Conservation (phyloP, 2,888 invertebrate species). For the Lacanobia oleracea region DNA sequence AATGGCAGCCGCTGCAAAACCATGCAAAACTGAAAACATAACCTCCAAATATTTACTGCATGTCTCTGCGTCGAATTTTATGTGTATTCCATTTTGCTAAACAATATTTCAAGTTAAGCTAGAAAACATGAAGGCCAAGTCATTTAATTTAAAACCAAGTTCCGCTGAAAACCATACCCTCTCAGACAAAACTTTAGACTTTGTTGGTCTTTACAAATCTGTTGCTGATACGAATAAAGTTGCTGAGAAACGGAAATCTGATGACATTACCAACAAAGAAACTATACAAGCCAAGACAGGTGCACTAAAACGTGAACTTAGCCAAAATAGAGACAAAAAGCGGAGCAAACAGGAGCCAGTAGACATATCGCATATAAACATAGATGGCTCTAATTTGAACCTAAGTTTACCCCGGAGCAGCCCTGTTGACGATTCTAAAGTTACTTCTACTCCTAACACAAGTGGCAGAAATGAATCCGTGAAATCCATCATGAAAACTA, state of each 20-base stretch:
- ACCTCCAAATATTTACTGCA: constrained; percentile 51
- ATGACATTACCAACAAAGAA: constrained; percentile 59
- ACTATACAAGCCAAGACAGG: constrained; percentile 58
- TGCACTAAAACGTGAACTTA: constrained; percentile 65
- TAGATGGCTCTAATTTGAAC: constrained; percentile 70
- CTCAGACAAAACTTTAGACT: constrained; percentile 76
- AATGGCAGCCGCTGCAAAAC: constrained; percentile 12
- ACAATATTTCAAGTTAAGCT: constrained; percentile 36
- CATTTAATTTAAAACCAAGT: constrained; percentile 68
- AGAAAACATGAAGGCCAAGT: constrained; percentile 78
- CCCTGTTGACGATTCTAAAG: constrained; percentile 62
- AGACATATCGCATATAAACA: constrained; percentile 71
- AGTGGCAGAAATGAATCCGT: constrained; percentile 62
- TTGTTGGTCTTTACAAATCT: constrained; percentile 79
- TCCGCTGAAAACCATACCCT: constrained; percentile 64
- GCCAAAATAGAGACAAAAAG: constrained; percentile 72
- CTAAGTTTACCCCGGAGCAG: constrained; percentile 56
- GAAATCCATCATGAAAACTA: constrained; percentile 80
- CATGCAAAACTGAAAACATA: constrained; percentile 55
- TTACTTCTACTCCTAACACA: constrained; percentile 75
- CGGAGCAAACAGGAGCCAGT: constrained; percentile 68
- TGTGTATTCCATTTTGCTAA: constrained; percentile 52
- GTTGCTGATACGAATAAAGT: constrained; percentile 73
- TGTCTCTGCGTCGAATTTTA: constrained; percentile 40
- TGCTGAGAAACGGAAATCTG: constrained; percentile 66